Percentiles rank a stretch among this genome's conserved stretches.
phyloP scores from a whole-genome alignment of 2,797 vertebrate genomes.

The Uromys caudimaculatus region DNA sequence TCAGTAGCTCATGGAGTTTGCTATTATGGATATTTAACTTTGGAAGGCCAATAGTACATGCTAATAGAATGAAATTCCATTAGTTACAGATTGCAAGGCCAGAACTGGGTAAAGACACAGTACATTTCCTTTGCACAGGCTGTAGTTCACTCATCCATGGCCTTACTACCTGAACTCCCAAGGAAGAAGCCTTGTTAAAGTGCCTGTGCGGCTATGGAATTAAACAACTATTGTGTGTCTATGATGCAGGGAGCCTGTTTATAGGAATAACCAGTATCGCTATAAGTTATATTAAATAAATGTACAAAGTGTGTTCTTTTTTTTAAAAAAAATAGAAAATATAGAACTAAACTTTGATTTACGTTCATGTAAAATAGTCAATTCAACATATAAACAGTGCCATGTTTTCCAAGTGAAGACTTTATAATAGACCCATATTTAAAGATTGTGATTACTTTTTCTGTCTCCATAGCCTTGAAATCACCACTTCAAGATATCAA shows the following conservation, averaged over 20 bases:
- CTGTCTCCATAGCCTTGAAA: slow-evolving; percentile 1
- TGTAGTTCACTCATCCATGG: slow-evolving; percentile 86
- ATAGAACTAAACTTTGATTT: slow-evolving; percentile 71
- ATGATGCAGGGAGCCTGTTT: slow-evolving; percentile 80
- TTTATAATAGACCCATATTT: slow-evolving; percentile 21
- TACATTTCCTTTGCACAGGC: slow-evolving; percentile 86
- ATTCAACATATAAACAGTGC: neutral
- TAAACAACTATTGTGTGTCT: slow-evolving; percentile 82
- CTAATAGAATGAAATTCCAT: slow-evolving; percentile 85
- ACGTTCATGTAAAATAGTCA: slow-evolving; percentile 68
- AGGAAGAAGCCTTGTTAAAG: slow-evolving; percentile 85
- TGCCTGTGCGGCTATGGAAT: slow-evolving; percentile 80
- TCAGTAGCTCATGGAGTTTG: slow-evolving; percentile 80
- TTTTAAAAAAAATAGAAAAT: slow-evolving; percentile 75
- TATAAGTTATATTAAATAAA: slow-evolving; percentile 84
- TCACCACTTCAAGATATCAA: neutral
- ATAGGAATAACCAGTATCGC: slow-evolving; percentile 78
- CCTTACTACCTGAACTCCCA: slow-evolving; percentile 80
- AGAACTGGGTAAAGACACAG: slow-evolving; percentile 88
- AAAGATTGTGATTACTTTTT: slow-evolving; percentile 32
- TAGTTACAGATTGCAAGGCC: slow-evolving; percentile 87
- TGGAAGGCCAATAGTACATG: slow-evolving; percentile 82
- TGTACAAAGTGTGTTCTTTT: slow-evolving; percentile 78
- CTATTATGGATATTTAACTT: slow-evolving; percentile 83
- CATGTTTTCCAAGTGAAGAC: neutral